Conservation (phyloP, 1,140 invertebrate species). For the Drosophila virilis region DNA sequence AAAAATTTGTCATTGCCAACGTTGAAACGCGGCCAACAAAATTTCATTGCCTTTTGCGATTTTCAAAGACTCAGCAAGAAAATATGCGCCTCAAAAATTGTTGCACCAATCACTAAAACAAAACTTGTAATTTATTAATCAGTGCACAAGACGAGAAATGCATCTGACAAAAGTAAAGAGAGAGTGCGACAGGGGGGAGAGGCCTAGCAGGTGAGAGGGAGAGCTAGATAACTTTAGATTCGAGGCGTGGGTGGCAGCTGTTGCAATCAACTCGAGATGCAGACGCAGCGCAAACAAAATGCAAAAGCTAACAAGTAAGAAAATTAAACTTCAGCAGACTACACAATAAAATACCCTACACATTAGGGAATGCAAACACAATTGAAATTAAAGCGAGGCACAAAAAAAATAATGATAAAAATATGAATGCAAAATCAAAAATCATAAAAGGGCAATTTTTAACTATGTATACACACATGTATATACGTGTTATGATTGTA, state of each 20-base stretch:
- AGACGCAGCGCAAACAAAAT: slow-evolving; percentile 71
- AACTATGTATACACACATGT: too few species aligned
- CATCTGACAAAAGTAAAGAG: slow-evolving; percentile 6
- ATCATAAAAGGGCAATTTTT: too few species aligned
- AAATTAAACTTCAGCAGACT: neutral
- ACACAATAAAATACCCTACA: slow-evolving; percentile 1
- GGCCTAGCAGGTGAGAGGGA: neutral
- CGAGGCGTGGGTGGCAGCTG: slow-evolving; percentile 34
- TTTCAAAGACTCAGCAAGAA: slow-evolving; percentile 59
- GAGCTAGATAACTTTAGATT: neutral
- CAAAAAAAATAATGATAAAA: neutral
- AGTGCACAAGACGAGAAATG: slow-evolving; percentile 59
- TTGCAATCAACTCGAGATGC: slow-evolving; percentile 76
- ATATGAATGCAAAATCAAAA: neutral
- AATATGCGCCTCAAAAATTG: slow-evolving; percentile 17
- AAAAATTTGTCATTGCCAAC: slow-evolving; percentile 64
- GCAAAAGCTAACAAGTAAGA: slow-evolving; percentile 63
- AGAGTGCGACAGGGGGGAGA: neutral
- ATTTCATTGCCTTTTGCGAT: neutral
- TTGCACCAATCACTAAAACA: slow-evolving; percentile 20
- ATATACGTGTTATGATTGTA: too few species aligned
- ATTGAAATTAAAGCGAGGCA: neutral
- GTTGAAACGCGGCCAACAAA: slow-evolving; percentile 31
- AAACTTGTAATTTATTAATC: slow-evolving; percentile 74
- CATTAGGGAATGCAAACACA: neutral